Conservation (phyloP, 92 coral and sea anemone species). For the Palythoa grandiflora region DNA sequence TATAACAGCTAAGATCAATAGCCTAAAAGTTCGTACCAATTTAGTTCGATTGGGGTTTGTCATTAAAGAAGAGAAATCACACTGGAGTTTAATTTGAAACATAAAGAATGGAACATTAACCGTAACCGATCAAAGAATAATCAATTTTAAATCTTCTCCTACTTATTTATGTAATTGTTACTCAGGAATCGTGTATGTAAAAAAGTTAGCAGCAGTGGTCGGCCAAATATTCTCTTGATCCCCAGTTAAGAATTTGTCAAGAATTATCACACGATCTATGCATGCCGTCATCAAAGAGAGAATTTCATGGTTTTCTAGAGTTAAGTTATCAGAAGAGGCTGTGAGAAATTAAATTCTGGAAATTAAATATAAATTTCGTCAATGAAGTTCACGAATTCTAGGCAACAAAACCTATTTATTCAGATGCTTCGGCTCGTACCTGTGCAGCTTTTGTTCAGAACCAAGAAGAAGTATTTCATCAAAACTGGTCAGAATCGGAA, state of each 20-base stretch:
- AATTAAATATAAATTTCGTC: conserved; percentile 23
- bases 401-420: not conserved
- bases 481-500: not conserved
- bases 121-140: conserved; percentile 25
- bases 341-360: conserved; percentile 46
- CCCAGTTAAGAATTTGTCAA: conserved; percentile 32
- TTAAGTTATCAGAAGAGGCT: conserved; percentile 16
- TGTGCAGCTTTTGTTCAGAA: not conserved
- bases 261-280: too few relatives aligned
- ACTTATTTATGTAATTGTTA: not conserved
- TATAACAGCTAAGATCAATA: not conserved
- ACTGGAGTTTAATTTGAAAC: too few relatives aligned
- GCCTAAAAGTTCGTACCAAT: too few relatives aligned
- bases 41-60: too few relatives aligned
- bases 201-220: conserved; percentile 37
- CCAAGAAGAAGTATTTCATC: not conserved
- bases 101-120: not conserved
- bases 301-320: conserved; percentile 39
- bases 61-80: too few relatives aligned
- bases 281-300: conserved; percentile 28
- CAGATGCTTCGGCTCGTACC: not conserved
- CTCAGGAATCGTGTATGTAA: not conserved
- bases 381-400: conserved; percentile 24
- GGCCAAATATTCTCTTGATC: conserved; percentile 50
- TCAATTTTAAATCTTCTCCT: conserved; percentile 8